Evolutionary conservation across 23 tunicate species (phyloP).

Genomic region (Botrylloides violaceus): DNA sequence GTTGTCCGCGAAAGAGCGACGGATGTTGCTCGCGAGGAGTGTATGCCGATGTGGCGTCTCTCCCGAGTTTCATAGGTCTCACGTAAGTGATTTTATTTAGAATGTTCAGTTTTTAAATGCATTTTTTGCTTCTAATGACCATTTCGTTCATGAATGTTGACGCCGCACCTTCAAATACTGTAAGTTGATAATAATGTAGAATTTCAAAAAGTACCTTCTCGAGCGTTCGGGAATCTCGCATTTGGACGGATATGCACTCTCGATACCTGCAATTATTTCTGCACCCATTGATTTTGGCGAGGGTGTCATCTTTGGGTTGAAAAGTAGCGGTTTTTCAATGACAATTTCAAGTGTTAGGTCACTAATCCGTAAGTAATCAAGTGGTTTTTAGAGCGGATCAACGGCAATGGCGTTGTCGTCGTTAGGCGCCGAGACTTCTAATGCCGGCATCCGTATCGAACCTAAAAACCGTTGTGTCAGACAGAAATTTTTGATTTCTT

Average conservation of each 20-base stretch:
- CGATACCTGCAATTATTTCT: too few relatives aligned
- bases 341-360: conserved; percentile 8
- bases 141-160: too few relatives aligned
- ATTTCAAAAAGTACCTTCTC: neutral
- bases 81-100: conserved; percentile 20
- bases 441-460: neutral
- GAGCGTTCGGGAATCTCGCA: neutral
- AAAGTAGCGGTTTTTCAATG: neutral
- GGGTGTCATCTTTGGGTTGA: neutral
- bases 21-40: conserved; percentile 1
- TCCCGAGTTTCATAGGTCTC: neutral
- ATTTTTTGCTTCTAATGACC: too few relatives aligned
- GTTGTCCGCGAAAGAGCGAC: neutral
- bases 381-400: conserved; percentile 19
- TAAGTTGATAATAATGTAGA: neutral
- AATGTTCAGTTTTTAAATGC: too few relatives aligned
- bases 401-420: neutral
- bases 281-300: too few relatives aligned
- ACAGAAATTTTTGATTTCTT: too few relatives aligned
- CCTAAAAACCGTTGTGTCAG: too few relatives aligned
- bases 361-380: conserved; percentile 15
- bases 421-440: neutral
- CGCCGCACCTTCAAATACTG: too few relatives aligned
- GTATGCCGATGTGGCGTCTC: conserved; percentile 21
- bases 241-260: neutral